Conservation (phyloP, 2,113 vertebrate genomes). For the Odobenus rosmarus region DNA sequence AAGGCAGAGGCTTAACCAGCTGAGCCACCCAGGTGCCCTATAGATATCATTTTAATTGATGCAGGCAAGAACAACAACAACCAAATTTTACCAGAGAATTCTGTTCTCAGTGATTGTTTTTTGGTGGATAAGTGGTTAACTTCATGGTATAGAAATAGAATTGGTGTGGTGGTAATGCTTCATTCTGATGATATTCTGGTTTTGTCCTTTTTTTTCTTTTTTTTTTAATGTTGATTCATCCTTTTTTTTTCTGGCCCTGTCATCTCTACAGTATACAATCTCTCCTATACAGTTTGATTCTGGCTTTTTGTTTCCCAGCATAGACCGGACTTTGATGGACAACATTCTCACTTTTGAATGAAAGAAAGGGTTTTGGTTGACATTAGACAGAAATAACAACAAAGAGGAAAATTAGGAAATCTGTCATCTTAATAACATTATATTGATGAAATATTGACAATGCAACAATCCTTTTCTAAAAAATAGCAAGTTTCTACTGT, state of each 20-base stretch:
- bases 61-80: background rate
- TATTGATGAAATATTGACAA: background rate
- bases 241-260: background rate
- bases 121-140: background rate
- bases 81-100: background rate
- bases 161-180: background rate
- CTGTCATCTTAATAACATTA: background rate
- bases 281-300: background rate
- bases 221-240: background rate
- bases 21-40: too few relatives aligned
- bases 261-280: too few relatives aligned
- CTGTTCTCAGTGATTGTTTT: background rate
- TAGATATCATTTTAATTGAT: background rate
- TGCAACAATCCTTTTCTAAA: background rate
- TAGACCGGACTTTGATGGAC: background rate
- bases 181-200: background rate
- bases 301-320: background rate
- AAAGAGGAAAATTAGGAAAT: background rate
- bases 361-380: background rate
- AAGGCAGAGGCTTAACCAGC: too few relatives aligned
- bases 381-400: background rate
- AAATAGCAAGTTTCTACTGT: background rate
- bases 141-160: background rate
- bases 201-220: background rate
- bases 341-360: slow-evolving; percentile 16